These are phyloP conservation scores for Reticulitermes lucifugus DNA, from an alignment of 2,888 invertebrate genomes.

Conservation along the genomic window DNA sequence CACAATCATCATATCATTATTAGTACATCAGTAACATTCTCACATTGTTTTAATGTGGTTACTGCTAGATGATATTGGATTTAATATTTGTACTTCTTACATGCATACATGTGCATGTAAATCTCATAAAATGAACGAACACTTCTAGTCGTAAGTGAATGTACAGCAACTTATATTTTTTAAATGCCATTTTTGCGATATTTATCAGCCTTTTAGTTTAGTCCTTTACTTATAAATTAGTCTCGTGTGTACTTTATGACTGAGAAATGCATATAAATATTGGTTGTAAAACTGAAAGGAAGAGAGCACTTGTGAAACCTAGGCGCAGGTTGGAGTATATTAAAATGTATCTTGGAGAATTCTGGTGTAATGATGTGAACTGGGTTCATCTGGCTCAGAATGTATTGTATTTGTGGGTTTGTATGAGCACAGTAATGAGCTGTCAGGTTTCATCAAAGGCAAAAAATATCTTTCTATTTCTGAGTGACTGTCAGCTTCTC, in stretches of 20 bases:
- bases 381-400: too few relatives aligned
- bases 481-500: too few relatives aligned
- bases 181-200: conserved; percentile 33
- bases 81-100: conserved; percentile 35
- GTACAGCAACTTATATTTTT: conserved; percentile 38
- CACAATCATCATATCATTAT: conserved; percentile 35
- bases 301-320: too few relatives aligned
- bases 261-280: background rate
- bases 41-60: conserved; percentile 37
- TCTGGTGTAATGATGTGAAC: too few relatives aligned
- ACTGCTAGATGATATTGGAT: conserved; percentile 12
- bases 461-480: too few relatives aligned
- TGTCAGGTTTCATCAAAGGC: too few relatives aligned
- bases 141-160: conserved; percentile 39
- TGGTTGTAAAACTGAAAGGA: too few relatives aligned
- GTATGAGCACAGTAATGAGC: too few relatives aligned
- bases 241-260: conserved; percentile 18
- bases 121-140: conserved; percentile 25
- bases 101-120: conserved; percentile 6
- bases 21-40: background rate
- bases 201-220: conserved; percentile 12
- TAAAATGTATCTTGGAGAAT: too few relatives aligned
- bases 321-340: too few relatives aligned
- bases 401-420: too few relatives aligned
- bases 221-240: conserved; percentile 30